Evolutionary conservation across 64 coral and sea anemone species (phyloP), one percentile per base, ranked within the genome.

Genomic region (Stichodactyla helianthus): DNA sequence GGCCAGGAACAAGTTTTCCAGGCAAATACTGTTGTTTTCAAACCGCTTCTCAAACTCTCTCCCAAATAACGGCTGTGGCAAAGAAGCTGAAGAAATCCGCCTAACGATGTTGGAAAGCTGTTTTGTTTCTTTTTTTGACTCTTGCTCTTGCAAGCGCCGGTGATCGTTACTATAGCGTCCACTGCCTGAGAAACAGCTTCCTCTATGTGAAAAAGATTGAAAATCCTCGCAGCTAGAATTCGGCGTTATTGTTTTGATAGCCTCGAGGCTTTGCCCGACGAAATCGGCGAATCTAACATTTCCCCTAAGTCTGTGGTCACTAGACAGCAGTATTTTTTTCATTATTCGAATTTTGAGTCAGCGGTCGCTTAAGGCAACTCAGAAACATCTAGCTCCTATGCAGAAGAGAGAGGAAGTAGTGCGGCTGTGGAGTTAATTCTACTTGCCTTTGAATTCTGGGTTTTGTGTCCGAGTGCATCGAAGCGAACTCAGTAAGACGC

Each of bases 21-120:
- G 86, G 64, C 86, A 83, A 59, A 92, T 86, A 71, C 85, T 84
- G n/a, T 55, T 84, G 6, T 59, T 58, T 84, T 60, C 59, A 16
- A 63, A 84, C 16, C 27, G 25, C 2, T 44, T 55, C 4, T n/a
- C 27, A 22, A 58, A 84, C 44, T 84, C 56, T 27, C 27, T 58
- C 19, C 83, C 51, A 51, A 63, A 84, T 15, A 63, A 59, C 28
- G 83, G 83, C 31, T 84, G 83, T 50, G 59, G 54, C n/a, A 84
- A 23, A 18, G 12, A 84, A 84, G 83, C 16, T 17, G 55, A 60
- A 63, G 35, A 84, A 84, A 84, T 84, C 27, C n/a, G n/a, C n/a
- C 55, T 50, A 44, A 17, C 19, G 62, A 17, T 28, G n/a, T 82
- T n/a, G 8, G 54, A 13, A 44, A 44, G 35, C 35, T 44, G 35